phyloP scores from a whole-genome alignment of 2,113 vertebrate genomes.

The Pitta sordida region DNA sequence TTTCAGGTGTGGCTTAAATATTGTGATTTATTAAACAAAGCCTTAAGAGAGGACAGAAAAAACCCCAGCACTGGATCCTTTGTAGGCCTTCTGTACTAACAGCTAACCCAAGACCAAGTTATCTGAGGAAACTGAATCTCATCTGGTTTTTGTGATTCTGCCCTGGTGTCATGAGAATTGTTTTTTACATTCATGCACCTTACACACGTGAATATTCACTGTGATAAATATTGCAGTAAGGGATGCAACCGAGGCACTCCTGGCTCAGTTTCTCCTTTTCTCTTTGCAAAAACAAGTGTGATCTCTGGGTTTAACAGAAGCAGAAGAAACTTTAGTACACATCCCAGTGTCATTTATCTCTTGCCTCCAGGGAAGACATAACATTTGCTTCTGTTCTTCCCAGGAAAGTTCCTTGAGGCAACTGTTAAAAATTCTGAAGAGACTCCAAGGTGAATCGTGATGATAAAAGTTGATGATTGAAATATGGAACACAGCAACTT shows the following conservation, averaged over 20 bases:
- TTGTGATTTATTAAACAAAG: background rate
- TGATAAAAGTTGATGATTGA: background rate
- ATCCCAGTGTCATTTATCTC: constrained; percentile 16
- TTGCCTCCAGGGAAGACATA: constrained; percentile 21
- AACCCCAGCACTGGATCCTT: background rate
- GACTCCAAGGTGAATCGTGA: constrained; percentile 27
- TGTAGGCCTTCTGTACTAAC: background rate
- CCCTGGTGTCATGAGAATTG: fast-evolving
- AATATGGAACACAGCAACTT: background rate
- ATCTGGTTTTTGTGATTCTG: background rate
- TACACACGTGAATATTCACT: background rate
- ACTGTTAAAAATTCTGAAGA: constrained; percentile 27
- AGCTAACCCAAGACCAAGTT: background rate
- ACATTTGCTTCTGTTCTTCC: constrained; percentile 27
- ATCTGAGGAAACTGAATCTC: background rate
- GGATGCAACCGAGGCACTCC: background rate
- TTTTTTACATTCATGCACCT: background rate
- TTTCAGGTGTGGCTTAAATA: background rate
- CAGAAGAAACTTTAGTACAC: background rate
- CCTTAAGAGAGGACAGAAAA: background rate
- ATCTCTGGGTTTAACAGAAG: background rate
- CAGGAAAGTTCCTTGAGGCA: constrained; percentile 38
- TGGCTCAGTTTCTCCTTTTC: background rate
- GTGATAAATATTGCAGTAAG: background rate
- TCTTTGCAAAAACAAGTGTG: background rate